A percentile compares a stretch with the other conserved stretches of the same genome.
Conservation (phyloP, 2,113 vertebrate species). For the Nesogale talazaci region DNA sequence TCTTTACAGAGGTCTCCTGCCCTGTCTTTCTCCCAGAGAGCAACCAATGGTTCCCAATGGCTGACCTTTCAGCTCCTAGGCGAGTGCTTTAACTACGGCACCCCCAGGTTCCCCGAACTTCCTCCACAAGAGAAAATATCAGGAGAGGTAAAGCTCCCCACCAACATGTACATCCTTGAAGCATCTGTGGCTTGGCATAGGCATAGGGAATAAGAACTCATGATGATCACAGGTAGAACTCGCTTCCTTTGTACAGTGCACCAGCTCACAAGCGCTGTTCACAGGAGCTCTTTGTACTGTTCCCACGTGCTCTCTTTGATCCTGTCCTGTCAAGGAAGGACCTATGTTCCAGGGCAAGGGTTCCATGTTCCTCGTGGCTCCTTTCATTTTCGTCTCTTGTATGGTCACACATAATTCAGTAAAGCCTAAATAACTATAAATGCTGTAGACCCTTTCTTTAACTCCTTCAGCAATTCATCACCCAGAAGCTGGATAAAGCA, state of each 20-base stretch:
- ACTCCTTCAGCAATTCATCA: constrained; percentile 64
- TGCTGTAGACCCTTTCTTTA: neutral
- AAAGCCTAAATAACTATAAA: neutral
- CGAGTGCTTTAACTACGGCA: too few species aligned
- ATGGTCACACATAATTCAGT: neutral
- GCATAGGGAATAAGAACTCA: neutral
- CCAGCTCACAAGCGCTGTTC: too few species aligned
- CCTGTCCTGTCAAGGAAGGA: neutral
- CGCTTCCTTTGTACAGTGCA: neutral
- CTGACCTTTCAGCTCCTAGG: too few species aligned
- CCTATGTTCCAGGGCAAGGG: neutral
- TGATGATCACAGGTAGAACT: neutral
- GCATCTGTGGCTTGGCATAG: neutral
- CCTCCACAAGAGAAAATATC: neutral
- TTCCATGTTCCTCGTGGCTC: neutral
- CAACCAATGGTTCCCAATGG: too few species aligned
- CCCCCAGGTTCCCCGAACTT: too few species aligned
- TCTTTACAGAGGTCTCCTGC: too few species aligned
- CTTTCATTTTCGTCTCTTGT: neutral
- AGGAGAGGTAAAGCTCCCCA: neutral
- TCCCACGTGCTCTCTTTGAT: too few species aligned
- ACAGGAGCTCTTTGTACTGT: too few species aligned
- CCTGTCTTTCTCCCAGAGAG: too few species aligned
- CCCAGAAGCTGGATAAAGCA: rapidly evolving
- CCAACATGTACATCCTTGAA: neutral